phyloP scores from a whole-genome alignment of 1,140 invertebrate species.

The Globodera ellingtonae region DNA sequence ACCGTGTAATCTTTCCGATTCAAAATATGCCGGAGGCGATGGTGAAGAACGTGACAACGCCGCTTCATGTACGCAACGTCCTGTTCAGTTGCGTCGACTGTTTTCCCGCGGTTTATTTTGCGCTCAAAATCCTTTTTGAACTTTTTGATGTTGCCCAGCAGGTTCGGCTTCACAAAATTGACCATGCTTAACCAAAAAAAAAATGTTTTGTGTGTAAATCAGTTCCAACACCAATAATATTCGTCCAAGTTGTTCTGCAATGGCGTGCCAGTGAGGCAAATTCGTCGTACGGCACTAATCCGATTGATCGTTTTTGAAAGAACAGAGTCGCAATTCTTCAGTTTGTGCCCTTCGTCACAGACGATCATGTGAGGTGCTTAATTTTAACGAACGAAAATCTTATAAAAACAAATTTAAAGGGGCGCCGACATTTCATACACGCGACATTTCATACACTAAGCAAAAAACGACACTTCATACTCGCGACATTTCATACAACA shows the following conservation, averaged over 20 bases:
- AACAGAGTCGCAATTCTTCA: constrained; percentile 67
- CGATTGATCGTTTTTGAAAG: constrained; percentile 66
- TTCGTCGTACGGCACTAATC: constrained; percentile 65
- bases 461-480: too few species aligned
- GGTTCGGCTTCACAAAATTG: constrained; percentile 68
- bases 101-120: constrained; percentile 69
- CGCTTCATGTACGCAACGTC: constrained; percentile 58
- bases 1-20: constrained; percentile 50
- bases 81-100: constrained; percentile 49
- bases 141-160: constrained; percentile 68
- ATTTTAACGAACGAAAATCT: constrained; percentile 23
- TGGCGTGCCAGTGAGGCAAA: constrained; percentile 69
- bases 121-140: constrained; percentile 79
- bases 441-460: too few species aligned
- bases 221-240: constrained; percentile 57
- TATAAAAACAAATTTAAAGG: too few species aligned
- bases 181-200: constrained; percentile 65
- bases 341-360: constrained; percentile 69
- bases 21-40: constrained; percentile 63
- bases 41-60: constrained; percentile 60
- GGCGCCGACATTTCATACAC: too few species aligned
- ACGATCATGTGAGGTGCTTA: constrained; percentile 68
- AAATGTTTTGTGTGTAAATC: not conserved
- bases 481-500: too few species aligned
- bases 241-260: constrained; percentile 69